A percentile compares a stretch with the other conserved stretches of the same genome.
Evolutionary conservation across 2,797 vertebrate species (phyloP).

Genomic region (Lophius americanus): DNA sequence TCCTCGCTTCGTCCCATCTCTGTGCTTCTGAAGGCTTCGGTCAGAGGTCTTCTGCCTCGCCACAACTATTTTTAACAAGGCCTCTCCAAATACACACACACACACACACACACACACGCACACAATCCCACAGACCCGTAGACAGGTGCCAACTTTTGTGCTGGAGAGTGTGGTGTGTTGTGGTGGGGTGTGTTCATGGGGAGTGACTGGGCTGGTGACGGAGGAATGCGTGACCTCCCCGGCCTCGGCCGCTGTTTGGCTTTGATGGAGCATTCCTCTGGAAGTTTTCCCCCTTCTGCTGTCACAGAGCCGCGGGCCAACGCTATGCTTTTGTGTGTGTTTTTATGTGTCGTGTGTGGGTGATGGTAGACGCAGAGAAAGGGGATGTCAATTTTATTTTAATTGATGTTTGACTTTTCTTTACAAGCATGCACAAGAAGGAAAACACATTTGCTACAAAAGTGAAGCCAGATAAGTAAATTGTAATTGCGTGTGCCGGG

Average conservation of each 20-base stretch:
- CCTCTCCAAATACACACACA: constrained; percentile 61
- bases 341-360: not conserved
- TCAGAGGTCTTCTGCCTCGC: constrained; percentile 66
- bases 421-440: not conserved
- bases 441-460: not conserved
- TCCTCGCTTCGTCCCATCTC: constrained; percentile 5
- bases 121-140: constrained; percentile 44
- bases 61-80: constrained; percentile 76
- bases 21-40: constrained; percentile 57
- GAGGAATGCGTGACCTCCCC: constrained; percentile 82
- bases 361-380: not conserved
- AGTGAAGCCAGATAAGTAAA: too few species aligned
- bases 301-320: constrained; percentile 41
- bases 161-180: constrained; percentile 62
- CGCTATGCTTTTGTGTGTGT: constrained; percentile 6
- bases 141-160: constrained; percentile 71
- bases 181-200: constrained; percentile 69
- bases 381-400: not conserved
- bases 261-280: constrained; percentile 90
- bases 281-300: constrained; percentile 75
- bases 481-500: too few species aligned
- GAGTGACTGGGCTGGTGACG: constrained; percentile 84
- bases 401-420: not conserved
- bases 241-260: constrained; percentile 85
- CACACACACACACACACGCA: constrained; percentile 50